phyloP scores from a whole-genome alignment of 2,888 invertebrate species.

The Epiblema foenella region DNA sequence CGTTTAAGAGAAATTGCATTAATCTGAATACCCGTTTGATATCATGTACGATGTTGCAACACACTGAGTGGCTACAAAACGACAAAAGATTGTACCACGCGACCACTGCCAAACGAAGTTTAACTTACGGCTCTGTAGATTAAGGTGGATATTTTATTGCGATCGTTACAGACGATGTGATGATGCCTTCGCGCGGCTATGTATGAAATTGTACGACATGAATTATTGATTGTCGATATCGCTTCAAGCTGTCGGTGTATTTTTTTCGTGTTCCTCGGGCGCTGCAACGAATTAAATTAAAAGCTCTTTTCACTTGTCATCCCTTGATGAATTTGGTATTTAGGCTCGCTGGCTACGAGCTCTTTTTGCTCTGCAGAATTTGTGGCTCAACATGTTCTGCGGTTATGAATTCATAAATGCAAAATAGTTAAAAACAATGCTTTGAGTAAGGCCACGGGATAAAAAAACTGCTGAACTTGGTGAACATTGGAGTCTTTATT shows the following conservation, averaged over 20 bases:
- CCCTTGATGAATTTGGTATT: constrained; percentile 82
- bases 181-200: constrained; percentile 61
- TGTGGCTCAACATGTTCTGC: constrained; percentile 32
- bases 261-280: constrained; percentile 79
- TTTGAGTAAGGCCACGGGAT: constrained; percentile 1
- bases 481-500: not conserved
- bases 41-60: constrained; percentile 83
- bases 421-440: constrained; percentile 16
- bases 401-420: constrained; percentile 37
- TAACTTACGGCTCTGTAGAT: constrained; percentile 53
- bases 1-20: constrained; percentile 85
- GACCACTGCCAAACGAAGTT: constrained; percentile 53
- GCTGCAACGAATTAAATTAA: constrained; percentile 85
- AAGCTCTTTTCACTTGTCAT: constrained; percentile 85
- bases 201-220: constrained; percentile 85
- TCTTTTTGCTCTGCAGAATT: constrained; percentile 56
- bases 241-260: constrained; percentile 84
- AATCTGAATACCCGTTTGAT: constrained; percentile 84
- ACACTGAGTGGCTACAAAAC: constrained; percentile 66
- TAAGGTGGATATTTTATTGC: constrained; percentile 66
- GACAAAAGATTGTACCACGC: constrained; percentile 59
- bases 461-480: not conserved
- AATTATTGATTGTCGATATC: constrained; percentile 85
- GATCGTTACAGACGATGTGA: constrained; percentile 57
- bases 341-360: constrained; percentile 60